Conservation (phyloP, 1,140 invertebrate species). For the Callitettix versicolor region DNA sequence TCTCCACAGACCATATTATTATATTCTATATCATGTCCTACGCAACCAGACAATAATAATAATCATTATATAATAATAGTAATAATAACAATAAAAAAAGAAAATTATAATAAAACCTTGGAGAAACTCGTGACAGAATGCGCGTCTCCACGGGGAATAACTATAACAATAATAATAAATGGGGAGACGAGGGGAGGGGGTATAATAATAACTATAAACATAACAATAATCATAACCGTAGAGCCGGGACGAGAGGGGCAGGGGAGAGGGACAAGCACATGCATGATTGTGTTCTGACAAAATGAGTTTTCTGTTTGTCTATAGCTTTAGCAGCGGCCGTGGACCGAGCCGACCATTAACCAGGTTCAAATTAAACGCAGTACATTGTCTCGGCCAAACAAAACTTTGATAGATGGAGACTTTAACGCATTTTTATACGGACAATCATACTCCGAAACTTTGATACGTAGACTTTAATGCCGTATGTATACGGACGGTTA, state of each 20-base stretch:
- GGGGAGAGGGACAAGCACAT: not conserved
- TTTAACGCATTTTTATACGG: too few relatives aligned
- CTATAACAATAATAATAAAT: slow-evolving; percentile 23
- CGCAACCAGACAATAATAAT: slow-evolving; percentile 11
- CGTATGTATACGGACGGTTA: too few relatives aligned
- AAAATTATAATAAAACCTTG: not conserved
- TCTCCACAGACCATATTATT: not conserved
- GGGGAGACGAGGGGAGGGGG: slow-evolving; percentile 8
- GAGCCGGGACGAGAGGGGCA: not conserved
- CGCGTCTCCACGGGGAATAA: slow-evolving; percentile 9
- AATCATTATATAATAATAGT: slow-evolving; percentile 13
- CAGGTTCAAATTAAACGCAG: too few relatives aligned
- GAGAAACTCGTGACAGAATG: slow-evolving; percentile 12
- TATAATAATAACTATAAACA: slow-evolving; percentile 21
- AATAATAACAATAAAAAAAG: not conserved
- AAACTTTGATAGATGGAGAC: too few relatives aligned
- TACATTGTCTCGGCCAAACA: too few relatives aligned
- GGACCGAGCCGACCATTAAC: too few relatives aligned
- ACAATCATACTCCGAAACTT: too few relatives aligned
- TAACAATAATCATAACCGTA: slow-evolving; percentile 22
- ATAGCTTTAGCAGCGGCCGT: not conserved
- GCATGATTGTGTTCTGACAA: not conserved
- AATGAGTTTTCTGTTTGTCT: slow-evolving; percentile 1
- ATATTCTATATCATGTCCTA: not conserved
- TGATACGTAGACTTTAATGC: too few relatives aligned